Conservation (phyloP, 2,888 invertebrate species). For the Muschampia plurimacula region DNA sequence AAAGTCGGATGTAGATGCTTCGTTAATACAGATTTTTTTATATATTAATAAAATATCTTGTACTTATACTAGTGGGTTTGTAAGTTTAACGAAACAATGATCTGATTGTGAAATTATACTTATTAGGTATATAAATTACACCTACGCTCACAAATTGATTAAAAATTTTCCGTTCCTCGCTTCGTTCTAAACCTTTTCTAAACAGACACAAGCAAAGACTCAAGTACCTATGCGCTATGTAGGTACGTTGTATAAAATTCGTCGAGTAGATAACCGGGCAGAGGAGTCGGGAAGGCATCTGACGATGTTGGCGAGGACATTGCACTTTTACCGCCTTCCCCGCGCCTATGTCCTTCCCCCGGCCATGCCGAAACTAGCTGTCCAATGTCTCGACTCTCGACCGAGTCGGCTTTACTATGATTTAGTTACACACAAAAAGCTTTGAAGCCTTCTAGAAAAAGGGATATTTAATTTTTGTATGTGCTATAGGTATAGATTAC, state of each 20-base stretch:
- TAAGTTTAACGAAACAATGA: neutral
- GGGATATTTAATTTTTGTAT: neutral
- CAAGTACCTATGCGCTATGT: constrained; percentile 21
- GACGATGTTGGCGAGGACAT: constrained; percentile 78
- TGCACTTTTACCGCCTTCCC: constrained; percentile 74
- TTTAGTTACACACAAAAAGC: constrained; percentile 58
- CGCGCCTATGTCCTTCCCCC: constrained; percentile 71
- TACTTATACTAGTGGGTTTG: neutral
- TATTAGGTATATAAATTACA: neutral
- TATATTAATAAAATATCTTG: no score
- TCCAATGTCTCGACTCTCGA: constrained; percentile 64
- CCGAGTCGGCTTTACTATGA: constrained; percentile 69
- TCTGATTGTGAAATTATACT: neutral
- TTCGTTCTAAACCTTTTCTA: neutral
- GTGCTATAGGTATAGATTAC: neutral
- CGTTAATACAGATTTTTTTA: no score
- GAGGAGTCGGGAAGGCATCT: constrained; percentile 70
- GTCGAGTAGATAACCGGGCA: constrained; percentile 61
- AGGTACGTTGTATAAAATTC: constrained; percentile 56
- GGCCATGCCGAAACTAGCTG: constrained; percentile 79
- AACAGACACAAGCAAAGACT: constrained; percentile 47
- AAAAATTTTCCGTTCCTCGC: neutral
- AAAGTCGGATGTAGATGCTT: neutral
- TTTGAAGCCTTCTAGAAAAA: neutral
- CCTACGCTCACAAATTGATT: neutral